Conservation (phyloP, 2,888 invertebrate genomes). For the Hypercompe scribonia region DNA sequence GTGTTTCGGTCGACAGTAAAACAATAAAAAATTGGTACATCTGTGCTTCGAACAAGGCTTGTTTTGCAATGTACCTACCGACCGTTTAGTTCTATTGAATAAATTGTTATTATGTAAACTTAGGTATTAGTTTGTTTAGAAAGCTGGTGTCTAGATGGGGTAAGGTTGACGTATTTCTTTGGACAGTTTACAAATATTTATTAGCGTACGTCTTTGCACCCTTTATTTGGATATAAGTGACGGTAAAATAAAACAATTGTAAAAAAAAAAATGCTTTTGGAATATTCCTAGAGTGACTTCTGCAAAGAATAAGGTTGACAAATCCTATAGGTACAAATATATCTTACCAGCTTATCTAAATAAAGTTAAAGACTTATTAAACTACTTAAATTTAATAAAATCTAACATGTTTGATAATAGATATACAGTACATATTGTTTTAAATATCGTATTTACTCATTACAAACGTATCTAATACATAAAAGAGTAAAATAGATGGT, state of each 20-base stretch:
- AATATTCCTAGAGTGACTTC: too few relatives aligned
- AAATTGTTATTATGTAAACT: not conserved
- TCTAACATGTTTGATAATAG: too few relatives aligned
- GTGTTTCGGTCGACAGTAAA: constrained; percentile 65
- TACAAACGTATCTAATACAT: not conserved
- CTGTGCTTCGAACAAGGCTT: constrained; percentile 58
- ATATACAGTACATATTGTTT: too few relatives aligned
- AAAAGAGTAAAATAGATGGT: not conserved
- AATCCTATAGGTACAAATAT: too few relatives aligned
- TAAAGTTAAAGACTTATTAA: too few relatives aligned
- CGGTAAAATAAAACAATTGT: not conserved
- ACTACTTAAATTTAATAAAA: too few relatives aligned
- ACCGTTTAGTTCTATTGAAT: not conserved
- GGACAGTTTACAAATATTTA: constrained; percentile 1
- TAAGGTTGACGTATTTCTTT: not conserved
- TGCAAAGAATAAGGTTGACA: too few relatives aligned
- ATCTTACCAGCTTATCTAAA: too few relatives aligned
- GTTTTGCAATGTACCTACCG: constrained; percentile 38
- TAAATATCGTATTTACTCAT: too few relatives aligned
- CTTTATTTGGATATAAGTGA: too few relatives aligned
- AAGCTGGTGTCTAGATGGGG: too few relatives aligned
- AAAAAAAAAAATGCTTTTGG: not conserved
- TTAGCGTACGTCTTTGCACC: too few relatives aligned
- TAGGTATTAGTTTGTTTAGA: not conserved
- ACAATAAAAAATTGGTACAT: constrained; percentile 69